Conservation (phyloP, 1,140 invertebrate species). For the Bombus affinis region DNA sequence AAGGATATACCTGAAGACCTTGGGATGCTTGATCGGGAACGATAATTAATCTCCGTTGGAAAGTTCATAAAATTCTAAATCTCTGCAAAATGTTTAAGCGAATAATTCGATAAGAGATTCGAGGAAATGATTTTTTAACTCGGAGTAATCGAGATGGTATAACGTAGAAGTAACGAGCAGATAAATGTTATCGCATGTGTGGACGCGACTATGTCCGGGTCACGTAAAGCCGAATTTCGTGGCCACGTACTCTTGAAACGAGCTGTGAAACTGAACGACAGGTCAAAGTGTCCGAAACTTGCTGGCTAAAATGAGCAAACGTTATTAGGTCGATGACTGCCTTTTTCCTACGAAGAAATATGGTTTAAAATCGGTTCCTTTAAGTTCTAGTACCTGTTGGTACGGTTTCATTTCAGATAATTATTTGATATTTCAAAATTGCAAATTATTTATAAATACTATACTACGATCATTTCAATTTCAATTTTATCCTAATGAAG, state of each 20-base stretch:
- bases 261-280: constrained; percentile 58
- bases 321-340: neutral
- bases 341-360: neutral
- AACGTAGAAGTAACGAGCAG: constrained; percentile 51
- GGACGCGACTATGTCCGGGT: constrained; percentile 39
- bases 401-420: neutral
- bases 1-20: neutral
- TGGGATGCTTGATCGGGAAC: neutral
- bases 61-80: neutral
- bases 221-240: constrained; percentile 63
- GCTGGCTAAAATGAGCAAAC: constrained; percentile 43
- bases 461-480: neutral
- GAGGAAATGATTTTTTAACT: neutral
- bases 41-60: neutral
- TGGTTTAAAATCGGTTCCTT: neutral
- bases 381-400: neutral
- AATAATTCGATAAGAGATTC: neutral
- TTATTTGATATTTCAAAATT: neutral
- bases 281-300: constrained; percentile 55
- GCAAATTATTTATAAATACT: neutral
- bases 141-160: constrained; percentile 28
- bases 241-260: constrained; percentile 58
- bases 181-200: constrained; percentile 41
- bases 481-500: neutral
- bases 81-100: neutral